Evolutionary conservation across 1,140 invertebrate species (phyloP).

Genomic region (Nephila pilipes): DNA sequence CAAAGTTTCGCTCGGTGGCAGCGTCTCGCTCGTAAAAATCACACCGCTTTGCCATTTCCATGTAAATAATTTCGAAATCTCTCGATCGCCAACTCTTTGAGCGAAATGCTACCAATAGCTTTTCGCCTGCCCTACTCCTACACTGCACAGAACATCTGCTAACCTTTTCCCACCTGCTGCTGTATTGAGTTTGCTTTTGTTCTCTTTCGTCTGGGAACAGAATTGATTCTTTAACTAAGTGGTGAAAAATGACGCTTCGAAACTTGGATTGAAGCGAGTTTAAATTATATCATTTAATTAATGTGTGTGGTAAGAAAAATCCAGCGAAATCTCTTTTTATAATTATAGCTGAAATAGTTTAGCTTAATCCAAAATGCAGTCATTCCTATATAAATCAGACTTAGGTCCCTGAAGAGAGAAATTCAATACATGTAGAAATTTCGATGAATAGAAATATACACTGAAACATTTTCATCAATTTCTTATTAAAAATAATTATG

Average conservation of each 20-base stretch:
- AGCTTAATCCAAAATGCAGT: too few relatives aligned
- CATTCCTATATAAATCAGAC: too few relatives aligned
- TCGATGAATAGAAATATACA: too few relatives aligned
- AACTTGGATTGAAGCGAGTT: neutral
- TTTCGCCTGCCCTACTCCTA: neutral
- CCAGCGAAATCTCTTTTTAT: too few relatives aligned
- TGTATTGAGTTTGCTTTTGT: neutral
- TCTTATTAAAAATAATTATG: too few relatives aligned
- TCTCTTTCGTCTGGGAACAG: neutral
- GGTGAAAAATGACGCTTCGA: neutral
- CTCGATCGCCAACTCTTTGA: slow-evolving; percentile 17
- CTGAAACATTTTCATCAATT: too few relatives aligned
- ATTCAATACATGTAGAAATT: too few relatives aligned
- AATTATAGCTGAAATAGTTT: too few relatives aligned
- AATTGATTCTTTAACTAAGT: neutral
- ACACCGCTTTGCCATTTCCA: slow-evolving; percentile 38
- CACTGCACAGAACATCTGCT: neutral
- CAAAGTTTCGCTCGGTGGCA: slow-evolving; percentile 30
- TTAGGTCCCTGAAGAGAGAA: too few relatives aligned
- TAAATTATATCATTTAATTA: too few relatives aligned
- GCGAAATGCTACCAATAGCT: neutral
- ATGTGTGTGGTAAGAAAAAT: too few relatives aligned
- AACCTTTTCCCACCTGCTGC: neutral
- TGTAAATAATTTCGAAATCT: slow-evolving; percentile 27
- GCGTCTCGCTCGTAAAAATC: slow-evolving; percentile 44